Evolutionary conservation across 1,140 invertebrate species (phyloP).

Genomic region (Scaptomyza montana): DNA sequence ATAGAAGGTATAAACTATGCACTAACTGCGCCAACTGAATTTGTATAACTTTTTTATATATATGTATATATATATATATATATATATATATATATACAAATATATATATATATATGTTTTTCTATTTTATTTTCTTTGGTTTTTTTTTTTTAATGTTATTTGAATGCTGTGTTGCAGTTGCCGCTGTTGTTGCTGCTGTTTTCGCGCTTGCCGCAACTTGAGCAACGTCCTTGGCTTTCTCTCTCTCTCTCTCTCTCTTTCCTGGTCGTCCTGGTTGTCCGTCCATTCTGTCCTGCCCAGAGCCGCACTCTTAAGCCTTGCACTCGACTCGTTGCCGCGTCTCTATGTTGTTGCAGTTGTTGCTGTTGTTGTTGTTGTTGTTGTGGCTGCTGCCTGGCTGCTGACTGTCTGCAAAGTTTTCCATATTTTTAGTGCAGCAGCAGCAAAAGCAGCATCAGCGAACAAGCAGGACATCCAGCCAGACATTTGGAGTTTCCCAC

Average conservation of each 20-base stretch:
- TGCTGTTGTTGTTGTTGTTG: conserved; percentile 43
- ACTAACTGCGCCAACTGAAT: conserved; percentile 46
- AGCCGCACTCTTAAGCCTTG: conserved; percentile 66
- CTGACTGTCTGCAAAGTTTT: conserved; percentile 81
- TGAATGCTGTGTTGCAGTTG: conserved; percentile 55
- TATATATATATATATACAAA: conserved; percentile 54
- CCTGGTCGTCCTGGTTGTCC: conserved; percentile 24
- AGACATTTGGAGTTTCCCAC: conserved; percentile 77
- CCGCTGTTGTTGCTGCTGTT: conserved; percentile 41
- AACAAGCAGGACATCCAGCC: conserved; percentile 23
- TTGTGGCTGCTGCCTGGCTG: conserved; percentile 53
- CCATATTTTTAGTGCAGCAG: conserved; percentile 78
- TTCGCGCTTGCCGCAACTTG: conserved; percentile 74
- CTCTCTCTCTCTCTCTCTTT: neutral
- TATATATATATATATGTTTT: conserved; percentile 50
- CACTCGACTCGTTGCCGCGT: conserved; percentile 30
- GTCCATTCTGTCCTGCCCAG: conserved; percentile 1
- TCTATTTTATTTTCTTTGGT: neutral
- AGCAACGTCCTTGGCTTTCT: conserved; percentile 72
- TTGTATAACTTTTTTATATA: conserved; percentile 66
- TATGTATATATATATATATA: conserved; percentile 25
- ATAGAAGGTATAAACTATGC: conserved; percentile 58
- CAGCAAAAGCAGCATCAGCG: neutral
- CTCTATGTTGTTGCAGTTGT: conserved; percentile 25
- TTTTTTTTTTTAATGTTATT: conserved; percentile 39